phyloP scores from a whole-genome alignment of 2,888 invertebrate genomes.

The Drosophila infuscata region DNA sequence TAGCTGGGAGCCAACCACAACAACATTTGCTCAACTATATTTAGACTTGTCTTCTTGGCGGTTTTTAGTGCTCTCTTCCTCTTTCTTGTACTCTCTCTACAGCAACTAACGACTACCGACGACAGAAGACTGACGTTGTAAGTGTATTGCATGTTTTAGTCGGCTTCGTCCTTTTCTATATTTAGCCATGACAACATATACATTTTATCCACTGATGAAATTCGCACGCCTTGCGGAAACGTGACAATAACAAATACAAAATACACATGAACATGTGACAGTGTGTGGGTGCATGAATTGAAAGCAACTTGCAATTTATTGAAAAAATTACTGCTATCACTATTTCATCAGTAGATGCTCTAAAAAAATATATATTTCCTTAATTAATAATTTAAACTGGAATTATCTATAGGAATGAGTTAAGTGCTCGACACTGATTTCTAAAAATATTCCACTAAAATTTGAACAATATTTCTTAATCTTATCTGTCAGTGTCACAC shows the following conservation, averaged over 20 bases:
- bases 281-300: neutral
- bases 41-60: slow-evolving; percentile 42
- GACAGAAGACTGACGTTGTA: slow-evolving; percentile 51
- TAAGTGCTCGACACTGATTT: too few species aligned
- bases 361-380: neutral
- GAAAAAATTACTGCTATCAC: neutral
- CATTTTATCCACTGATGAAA: slow-evolving; percentile 46
- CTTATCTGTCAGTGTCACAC: slow-evolving; percentile 11
- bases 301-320: slow-evolving; percentile 1
- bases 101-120: slow-evolving; percentile 41
- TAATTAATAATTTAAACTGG: neutral
- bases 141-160: slow-evolving; percentile 68
- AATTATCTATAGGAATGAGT: neutral
- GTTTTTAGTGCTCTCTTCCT: slow-evolving; percentile 22
- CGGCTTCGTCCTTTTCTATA: slow-evolving; percentile 62
- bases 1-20: slow-evolving; percentile 14
- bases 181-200: slow-evolving; percentile 72
- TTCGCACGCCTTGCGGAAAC: slow-evolving; percentile 66
- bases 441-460: neutral
- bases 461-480: slow-evolving; percentile 11
- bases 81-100: neutral
- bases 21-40: slow-evolving; percentile 40
- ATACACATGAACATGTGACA: neutral
- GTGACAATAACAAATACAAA: slow-evolving; percentile 57
- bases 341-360: neutral